Conservation (phyloP, 2,113 vertebrate species). For the Tympanuchus pallidicinctus region DNA sequence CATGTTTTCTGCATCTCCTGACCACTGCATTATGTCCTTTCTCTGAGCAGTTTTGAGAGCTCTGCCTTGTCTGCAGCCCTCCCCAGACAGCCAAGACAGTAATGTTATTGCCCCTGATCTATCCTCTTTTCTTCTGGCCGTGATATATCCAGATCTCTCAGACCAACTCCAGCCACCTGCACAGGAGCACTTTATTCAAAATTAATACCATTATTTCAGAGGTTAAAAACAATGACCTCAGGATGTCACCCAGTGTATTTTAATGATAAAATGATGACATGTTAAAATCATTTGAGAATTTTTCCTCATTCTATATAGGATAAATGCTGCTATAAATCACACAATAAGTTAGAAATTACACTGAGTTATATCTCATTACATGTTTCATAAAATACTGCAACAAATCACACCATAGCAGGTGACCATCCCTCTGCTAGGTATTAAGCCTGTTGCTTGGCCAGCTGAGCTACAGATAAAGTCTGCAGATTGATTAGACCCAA, state of each 20-base stretch:
- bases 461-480: constrained; percentile 49
- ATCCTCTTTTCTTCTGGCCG: background rate
- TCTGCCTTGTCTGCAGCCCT: background rate
- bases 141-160: background rate
- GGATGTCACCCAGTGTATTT: background rate
- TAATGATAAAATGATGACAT: background rate
- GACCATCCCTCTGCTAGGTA: constrained; percentile 22
- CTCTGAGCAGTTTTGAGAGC: background rate
- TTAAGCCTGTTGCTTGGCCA: constrained; percentile 32
- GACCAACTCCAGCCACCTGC: background rate
- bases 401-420: constrained; percentile 48
- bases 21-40: background rate
- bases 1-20: background rate
- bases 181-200: background rate
- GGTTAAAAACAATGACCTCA: background rate
- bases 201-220: background rate
- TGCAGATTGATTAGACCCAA: constrained; percentile 47
- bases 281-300: background rate
- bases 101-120: background rate
- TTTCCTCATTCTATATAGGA: background rate
- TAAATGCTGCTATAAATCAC: background rate
- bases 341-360: background rate
- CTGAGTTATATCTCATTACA: background rate
- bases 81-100: background rate
- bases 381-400: constrained; percentile 18